Evolutionary conservation across 2,888 invertebrate species (phyloP).

Genomic region (Helicoverpa assulta): DNA sequence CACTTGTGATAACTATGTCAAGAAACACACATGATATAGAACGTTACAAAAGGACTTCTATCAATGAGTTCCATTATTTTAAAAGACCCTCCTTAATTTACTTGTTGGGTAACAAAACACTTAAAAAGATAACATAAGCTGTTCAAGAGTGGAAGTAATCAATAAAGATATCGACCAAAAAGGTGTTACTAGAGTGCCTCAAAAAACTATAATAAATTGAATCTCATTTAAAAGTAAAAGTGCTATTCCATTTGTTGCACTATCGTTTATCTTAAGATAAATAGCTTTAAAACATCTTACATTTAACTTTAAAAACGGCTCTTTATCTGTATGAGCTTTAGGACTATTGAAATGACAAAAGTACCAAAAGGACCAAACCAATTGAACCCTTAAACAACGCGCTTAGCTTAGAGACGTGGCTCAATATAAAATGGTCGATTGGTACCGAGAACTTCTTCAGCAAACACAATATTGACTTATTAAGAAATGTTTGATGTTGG

Average conservation of each 20-base stretch:
- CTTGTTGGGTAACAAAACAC: conserved; percentile 29
- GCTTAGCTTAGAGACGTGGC: conserved; percentile 31
- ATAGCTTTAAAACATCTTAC: conserved; percentile 70
- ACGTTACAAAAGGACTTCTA: background rate
- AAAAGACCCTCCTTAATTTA: conserved; percentile 19
- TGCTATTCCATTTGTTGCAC: conserved; percentile 61
- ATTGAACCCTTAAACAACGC: conserved; percentile 8
- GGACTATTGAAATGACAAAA: conserved; percentile 75
- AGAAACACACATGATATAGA: background rate
- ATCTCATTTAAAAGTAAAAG: conserved; percentile 66
- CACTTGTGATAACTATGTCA: background rate
- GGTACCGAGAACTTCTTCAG: conserved; percentile 48
- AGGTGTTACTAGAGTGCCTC: conserved; percentile 38
- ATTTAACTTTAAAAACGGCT: conserved; percentile 77
- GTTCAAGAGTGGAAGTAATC: conserved; percentile 36
- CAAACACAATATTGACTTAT: conserved; percentile 71
- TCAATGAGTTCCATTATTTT: background rate
- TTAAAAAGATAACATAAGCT: conserved; percentile 25
- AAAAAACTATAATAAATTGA: conserved; percentile 63
- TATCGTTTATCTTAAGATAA: conserved; percentile 57
- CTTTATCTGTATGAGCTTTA: conserved; percentile 81
- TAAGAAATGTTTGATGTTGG: conserved; percentile 69
- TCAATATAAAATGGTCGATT: conserved; percentile 66
- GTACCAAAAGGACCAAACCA: conserved; percentile 66
- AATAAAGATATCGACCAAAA: conserved; percentile 38